These are phyloP conservation scores for Nerophis lumbriciformis DNA, from an alignment of 2,113 vertebrate genomes.

Conservation along the genomic window DNA sequence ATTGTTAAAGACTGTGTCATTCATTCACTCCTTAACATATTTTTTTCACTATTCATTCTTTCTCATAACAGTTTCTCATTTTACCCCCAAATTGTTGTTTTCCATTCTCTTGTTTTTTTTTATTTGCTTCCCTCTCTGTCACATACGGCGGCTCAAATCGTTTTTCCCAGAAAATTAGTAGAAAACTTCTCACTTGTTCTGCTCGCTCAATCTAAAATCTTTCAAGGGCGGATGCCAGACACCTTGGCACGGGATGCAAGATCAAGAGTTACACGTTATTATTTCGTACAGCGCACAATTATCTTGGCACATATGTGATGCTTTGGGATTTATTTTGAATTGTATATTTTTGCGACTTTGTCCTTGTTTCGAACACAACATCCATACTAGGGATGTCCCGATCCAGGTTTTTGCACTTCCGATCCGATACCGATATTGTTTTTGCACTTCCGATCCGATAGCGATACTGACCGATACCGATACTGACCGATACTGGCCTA, in stretches of 20 bases:
- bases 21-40: no score
- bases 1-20: background rate
- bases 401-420: no score
- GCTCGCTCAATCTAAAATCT: conserved; percentile 21
- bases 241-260: no score
- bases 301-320: no score
- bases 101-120: background rate
- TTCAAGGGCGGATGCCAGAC: conserved; percentile 6
- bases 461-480: no score
- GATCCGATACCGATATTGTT: no score
- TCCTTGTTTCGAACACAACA: background rate
- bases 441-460: no score
- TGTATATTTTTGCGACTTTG: no score
- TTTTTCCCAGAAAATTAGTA: conserved; percentile 33
- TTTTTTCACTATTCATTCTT: conserved; percentile 1
- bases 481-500: no score
- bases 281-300: no score
- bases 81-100: background rate
- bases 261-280: no score
- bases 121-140: background rate
- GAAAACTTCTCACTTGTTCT: conserved; percentile 40
- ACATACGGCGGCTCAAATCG: conserved; percentile 30
- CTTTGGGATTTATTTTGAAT: background rate
- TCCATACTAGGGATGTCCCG: no score
- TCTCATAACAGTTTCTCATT: background rate